These are phyloP conservation scores for Sitophilus oryzae DNA, from an alignment of 1,140 invertebrate genomes.

Conservation along the genomic window DNA sequence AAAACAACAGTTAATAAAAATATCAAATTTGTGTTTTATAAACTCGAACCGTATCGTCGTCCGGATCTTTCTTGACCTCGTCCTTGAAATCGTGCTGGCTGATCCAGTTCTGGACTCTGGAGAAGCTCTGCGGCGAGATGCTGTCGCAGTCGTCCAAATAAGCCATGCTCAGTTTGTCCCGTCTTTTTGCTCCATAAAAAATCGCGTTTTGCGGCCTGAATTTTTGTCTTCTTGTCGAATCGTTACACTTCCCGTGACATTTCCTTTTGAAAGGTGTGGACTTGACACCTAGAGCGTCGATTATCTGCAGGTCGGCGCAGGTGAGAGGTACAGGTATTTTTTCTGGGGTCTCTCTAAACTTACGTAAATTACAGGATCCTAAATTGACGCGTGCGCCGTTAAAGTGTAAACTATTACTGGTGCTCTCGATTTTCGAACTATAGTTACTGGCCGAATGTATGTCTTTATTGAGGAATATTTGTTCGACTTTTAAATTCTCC, in stretches of 20 bases:
- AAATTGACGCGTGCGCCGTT: too few relatives aligned
- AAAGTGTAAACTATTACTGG: background rate
- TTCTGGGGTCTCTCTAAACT: background rate
- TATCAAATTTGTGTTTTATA: too few relatives aligned
- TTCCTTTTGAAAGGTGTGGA: constrained; percentile 4
- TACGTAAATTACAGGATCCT: too few relatives aligned
- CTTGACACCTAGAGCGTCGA: constrained; percentile 7
- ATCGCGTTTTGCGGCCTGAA: constrained; percentile 2
- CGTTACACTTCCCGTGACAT: constrained; percentile 2
- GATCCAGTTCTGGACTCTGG: constrained; percentile 37
- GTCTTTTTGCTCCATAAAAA: constrained; percentile 6
- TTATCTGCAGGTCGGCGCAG: constrained; percentile 7
- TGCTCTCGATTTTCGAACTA: background rate
- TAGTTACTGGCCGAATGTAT: background rate
- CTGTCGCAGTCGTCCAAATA: constrained; percentile 7
- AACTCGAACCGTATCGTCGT: constrained; percentile 11
- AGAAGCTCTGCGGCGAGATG: constrained; percentile 24
- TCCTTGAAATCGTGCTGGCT: constrained; percentile 33
- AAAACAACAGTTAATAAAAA: too few relatives aligned
- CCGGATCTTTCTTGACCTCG: constrained; percentile 12
- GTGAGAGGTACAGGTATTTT: background rate
- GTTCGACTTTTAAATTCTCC: background rate
- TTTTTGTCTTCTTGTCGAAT: constrained; percentile 10
- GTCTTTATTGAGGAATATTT: constrained; percentile 10
- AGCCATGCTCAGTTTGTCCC: constrained; percentile 10